Base-by-base conservation (phyloP, 2,888 invertebrate species). In the Acleris emargana region DNA sequence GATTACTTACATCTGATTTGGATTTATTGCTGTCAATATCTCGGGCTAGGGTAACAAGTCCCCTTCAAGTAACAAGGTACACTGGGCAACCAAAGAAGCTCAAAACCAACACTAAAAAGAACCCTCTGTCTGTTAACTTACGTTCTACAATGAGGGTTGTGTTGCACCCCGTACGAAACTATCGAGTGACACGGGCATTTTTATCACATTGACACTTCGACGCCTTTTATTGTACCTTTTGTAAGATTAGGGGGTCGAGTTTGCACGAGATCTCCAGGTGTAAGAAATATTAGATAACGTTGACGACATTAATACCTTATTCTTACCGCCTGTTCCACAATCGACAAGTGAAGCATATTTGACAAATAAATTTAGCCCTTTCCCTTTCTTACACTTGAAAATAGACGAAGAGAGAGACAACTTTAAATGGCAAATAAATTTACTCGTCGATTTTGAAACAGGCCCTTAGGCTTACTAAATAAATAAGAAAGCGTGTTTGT, bases 31-130 rank as follows among this genome's bases (percentile, higher is more conserved):
- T 25, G 51, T 66, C 60, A 57, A 66, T 66, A 66, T 54, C 60
- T 52, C 45, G 61, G 52, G 60, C 73, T 69, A 71, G 68, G 73
- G 76, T 84, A 86, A 84, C 83, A 79, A 82, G 81, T 69, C 72
- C 69, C 54, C 67, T 69, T 51, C 54, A 72, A 76, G 78, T 84
- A 85, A 83, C 81, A 80, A 83, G 82, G 71, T 71, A 71, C 59
- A 59, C 20, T 17, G 11, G 25, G 49, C 45, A n/a, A 61, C 59
- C 18, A 25, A 25, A 11, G n/a, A 32, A 22, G 20, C 51, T 13
- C 18, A 17, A 60, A 66, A 60, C 38, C 3, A 16, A 52, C 45
- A 5, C 45, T 2, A 45, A 45, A 45, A 45, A 45, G 5, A 17
- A 45, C 50, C 18, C 20, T 61, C 51, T 25, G 11, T 3, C 43